Evolutionary conservation across 2,888 invertebrate species (phyloP), one percentile per base, ranked within the genome.

Genomic region (Seira musarum): DNA sequence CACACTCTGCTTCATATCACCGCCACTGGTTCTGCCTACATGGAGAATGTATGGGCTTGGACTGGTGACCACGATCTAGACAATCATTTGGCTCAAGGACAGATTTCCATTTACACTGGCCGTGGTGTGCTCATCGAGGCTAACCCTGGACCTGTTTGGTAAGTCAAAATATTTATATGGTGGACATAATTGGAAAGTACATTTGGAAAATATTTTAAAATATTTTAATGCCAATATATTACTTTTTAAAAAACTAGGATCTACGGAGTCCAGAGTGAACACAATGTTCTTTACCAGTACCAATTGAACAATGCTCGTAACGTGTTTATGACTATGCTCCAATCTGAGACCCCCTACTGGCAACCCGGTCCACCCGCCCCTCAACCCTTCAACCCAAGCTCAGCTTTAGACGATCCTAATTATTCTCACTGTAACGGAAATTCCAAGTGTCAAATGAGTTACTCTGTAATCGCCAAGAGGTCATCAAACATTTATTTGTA

Each of bases 1-100:
- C 81, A 81, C 83, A 85, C 81, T 13, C 83, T 85, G 35, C 82
- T 85, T 24, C 85, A 85, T 22, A 35, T 85, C 17, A 81, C 85
- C 1, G 15, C 72, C 8, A n/a, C 80, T 10, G 73, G 68, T 13
- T 84, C 83, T 1, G 85, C 69, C 1, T 74, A 73, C 64, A 79
- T 84, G 25, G 82, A 82, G 67, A 85, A 85, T 53, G 83, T 85
- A 10, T 85, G 85, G 85, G 85, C 85, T 10, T 85, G 85, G 85
- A 85, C 85, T 8, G 83, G 79, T 35, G 83, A 82, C 57, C 84
- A 84, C 82, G 74, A 74, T 60, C 67, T 40, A 61, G 85, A 85
- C 68, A 85, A 83, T 22, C 69, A 79, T 46, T 40, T 82, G 0
- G 77, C 79, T 21, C 85, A 85, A 77, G 81, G 83, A 49, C 85